phyloP scores from a whole-genome alignment of 2,113 vertebrate genomes.

The Triplophysa tibetana region DNA sequence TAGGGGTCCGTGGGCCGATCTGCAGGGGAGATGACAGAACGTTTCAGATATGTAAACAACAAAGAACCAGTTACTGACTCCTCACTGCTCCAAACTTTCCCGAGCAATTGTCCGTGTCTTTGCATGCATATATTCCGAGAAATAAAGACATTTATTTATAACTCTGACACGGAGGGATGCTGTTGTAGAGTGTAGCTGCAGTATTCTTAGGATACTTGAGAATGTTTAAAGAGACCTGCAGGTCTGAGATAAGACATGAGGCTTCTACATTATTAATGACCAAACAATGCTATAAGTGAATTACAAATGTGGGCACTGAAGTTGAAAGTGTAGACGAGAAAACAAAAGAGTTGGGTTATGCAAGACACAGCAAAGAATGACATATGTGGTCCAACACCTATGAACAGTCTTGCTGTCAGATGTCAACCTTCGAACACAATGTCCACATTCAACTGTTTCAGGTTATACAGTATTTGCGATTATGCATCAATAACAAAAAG shows the following conservation, averaged over 20 bases:
- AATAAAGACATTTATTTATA: not conserved
- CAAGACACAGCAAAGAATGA: not conserved
- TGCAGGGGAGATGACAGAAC: constrained; percentile 19
- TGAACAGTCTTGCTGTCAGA: not conserved
- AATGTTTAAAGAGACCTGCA: constrained; percentile 10
- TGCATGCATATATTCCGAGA: not conserved
- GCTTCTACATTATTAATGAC: constrained; percentile 42
- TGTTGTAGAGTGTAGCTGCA: not conserved
- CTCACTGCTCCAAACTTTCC: not conserved
- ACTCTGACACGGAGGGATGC: not conserved
- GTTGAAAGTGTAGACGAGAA: constrained; percentile 27
- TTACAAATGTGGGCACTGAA: constrained; percentile 42
- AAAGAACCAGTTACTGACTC: not conserved
- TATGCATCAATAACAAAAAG: too few species aligned
- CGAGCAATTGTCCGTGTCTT: not conserved
- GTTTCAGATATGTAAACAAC: constrained; percentile 25
- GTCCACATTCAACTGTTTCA: too few species aligned
- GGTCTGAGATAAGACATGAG: constrained; percentile 19
- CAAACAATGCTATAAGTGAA: constrained; percentile 44
- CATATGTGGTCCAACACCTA: not conserved
- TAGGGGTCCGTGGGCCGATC: constrained; percentile 11
- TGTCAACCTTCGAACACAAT: not conserved
- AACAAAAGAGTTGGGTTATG: not conserved
- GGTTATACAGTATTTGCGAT: too few species aligned
- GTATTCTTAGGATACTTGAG: constrained; percentile 1